Conservation (phyloP, 1,140 invertebrate species). For the Drosophila tani region DNA sequence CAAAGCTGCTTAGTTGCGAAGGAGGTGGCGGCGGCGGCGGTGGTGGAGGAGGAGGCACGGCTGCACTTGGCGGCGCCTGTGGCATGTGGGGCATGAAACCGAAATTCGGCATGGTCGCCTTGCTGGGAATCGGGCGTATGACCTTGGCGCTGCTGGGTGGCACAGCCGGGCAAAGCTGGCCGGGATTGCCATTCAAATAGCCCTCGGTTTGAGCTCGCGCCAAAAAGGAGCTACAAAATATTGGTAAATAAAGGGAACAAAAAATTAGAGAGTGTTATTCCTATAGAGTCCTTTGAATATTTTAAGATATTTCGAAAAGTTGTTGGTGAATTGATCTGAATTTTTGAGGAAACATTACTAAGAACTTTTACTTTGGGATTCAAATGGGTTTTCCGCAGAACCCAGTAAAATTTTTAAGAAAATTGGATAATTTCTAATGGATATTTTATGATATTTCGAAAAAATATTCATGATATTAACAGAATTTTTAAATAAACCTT, state of each 20-base stretch:
- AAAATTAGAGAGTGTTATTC: neutral
- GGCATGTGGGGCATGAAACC: slow-evolving; percentile 61
- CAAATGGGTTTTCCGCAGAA: neutral
- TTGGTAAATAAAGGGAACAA: too few relatives aligned
- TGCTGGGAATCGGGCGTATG: slow-evolving; percentile 81
- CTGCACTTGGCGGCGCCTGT: slow-evolving; percentile 13
- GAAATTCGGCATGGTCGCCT: slow-evolving; percentile 76
- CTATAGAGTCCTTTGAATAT: too few relatives aligned
- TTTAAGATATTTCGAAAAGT: too few relatives aligned
- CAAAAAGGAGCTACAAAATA: slow-evolving; percentile 80
- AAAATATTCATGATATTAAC: neutral
- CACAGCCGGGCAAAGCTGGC: slow-evolving; percentile 23
- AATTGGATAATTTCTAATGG: neutral
- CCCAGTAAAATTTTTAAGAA: neutral
- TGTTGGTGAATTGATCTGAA: neutral
- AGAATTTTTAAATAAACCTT: neutral
- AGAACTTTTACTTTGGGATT: neutral
- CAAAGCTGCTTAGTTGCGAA: slow-evolving; percentile 5
- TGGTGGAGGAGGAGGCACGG: slow-evolving; percentile 10
- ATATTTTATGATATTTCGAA: neutral
- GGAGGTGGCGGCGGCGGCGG: neutral
- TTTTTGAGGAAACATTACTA: fast-evolving
- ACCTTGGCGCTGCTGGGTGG: slow-evolving; percentile 53
- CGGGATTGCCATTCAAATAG: slow-evolving; percentile 65
- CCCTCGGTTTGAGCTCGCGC: slow-evolving; percentile 84